phyloP scores from a whole-genome alignment of 2,888 invertebrate genomes.

The Heliconius charithonia region DNA sequence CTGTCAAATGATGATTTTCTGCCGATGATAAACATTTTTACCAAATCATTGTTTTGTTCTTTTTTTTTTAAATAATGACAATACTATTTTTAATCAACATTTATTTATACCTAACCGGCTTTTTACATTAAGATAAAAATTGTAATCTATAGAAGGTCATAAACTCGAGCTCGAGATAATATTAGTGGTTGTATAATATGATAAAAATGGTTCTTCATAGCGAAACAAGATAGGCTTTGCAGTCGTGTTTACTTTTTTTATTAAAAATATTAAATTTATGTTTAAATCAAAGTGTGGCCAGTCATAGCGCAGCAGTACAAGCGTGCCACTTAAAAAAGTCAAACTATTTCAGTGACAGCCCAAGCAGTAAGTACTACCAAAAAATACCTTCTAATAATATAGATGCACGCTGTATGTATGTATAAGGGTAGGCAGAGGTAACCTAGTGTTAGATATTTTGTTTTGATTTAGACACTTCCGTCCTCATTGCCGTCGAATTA shows the following conservation, averaged over 20 bases:
- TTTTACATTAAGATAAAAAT: slow-evolving; percentile 28
- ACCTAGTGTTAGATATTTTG: background rate
- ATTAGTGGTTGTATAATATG: slow-evolving; percentile 38
- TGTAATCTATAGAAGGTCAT: slow-evolving; percentile 55
- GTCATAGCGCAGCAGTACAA: too few species aligned
- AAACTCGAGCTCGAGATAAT: slow-evolving; percentile 60
- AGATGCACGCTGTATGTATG: too few species aligned
- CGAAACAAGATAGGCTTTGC: slow-evolving; percentile 27
- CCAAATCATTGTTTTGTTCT: too few species aligned
- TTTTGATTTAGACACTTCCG: background rate
- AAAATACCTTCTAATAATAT: too few species aligned
- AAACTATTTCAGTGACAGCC: too few species aligned
- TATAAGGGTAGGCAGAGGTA: too few species aligned
- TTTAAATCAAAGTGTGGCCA: background rate
- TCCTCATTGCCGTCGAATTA: background rate
- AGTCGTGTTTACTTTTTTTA: slow-evolving; percentile 13
- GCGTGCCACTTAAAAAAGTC: too few species aligned
- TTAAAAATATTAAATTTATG: background rate
- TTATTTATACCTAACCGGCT: background rate
- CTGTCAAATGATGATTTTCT: background rate
- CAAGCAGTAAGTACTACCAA: too few species aligned
- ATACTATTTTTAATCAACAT: background rate
- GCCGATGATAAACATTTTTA: background rate
- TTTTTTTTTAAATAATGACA: background rate
- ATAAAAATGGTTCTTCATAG: slow-evolving; percentile 36